Base-by-base conservation (phyloP, 2,797 vertebrate genomes). In the Aythya fuligula region DNA sequence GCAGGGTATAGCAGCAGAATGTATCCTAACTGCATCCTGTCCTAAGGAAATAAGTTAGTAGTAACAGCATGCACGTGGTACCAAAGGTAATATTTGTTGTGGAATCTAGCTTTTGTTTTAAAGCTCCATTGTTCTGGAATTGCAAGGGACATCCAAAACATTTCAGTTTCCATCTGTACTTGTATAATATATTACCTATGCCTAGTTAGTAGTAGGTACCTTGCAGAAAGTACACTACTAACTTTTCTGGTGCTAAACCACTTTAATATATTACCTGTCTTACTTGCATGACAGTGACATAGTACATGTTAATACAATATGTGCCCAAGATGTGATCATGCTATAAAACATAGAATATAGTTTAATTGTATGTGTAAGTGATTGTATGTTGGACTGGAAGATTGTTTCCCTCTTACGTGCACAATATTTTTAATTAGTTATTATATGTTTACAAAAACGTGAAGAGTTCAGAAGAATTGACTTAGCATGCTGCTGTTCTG, bases 221-320 rank as follows among this genome's bases (percentile, higher is more conserved):
- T 54, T 91, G 94, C 75, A 70, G 72, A 56, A 96, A 82, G 39
- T 71, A n/a, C 67, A 57, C n/a, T 61, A 51, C 64, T 93, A 45
- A 67, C 53, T 87, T 56, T 88, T 21, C 43, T 95, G 93, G 65
- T 96, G 93, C 92, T 92, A 74, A 94, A 82, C 20, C n/a, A 76
- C 71, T 95, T 82, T 12, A 76, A 0, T 72, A 22, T 67, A 41
- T 76, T 86, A 57, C 64, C 65, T 69, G 30, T 81, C 71, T 70
- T 41, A 56, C 49, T 61, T 90, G 66, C 53, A 85, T 89, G 79
- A 58, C 30, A 77, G 21, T 54, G 66, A 56, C 34, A 47, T 13
- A 54, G 21, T 65, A 65, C 82, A 71, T 41, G 13, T 87, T 71
- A 74, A 71, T 45, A 36, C 62, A 34, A 2, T 51, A 65, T 53